Conservation (phyloP, 2,113 vertebrate genomes). For the Cynoglossus semilaevis region DNA sequence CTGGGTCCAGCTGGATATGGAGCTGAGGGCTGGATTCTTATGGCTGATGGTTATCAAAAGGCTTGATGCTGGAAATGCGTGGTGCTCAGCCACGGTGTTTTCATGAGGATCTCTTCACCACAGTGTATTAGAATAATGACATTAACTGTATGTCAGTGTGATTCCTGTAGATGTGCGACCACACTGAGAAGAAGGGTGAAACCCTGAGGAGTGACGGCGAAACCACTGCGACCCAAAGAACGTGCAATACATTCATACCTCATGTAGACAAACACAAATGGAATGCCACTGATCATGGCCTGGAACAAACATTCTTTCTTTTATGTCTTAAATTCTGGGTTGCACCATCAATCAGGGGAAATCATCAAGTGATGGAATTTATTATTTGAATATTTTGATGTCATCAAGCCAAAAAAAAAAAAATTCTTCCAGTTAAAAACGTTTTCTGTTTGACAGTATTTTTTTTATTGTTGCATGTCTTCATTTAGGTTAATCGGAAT, state of each 20-base stretch:
- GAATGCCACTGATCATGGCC: constrained; percentile 36
- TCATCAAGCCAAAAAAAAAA: constrained; percentile 58
- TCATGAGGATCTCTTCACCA: constrained; percentile 33
- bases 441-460: constrained; percentile 47
- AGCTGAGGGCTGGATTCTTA: background rate
- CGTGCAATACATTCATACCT: constrained; percentile 84
- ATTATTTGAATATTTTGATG: constrained; percentile 34
- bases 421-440: constrained; percentile 51
- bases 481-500: constrained; percentile 48
- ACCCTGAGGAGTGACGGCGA: constrained; percentile 13
- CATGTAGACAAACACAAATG: constrained; percentile 60
- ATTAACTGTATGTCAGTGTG: constrained; percentile 30
- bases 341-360: constrained; percentile 59
- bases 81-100: constrained; percentile 9
- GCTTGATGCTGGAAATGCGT: constrained; percentile 1
- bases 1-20: constrained; percentile 7
- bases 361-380: constrained; percentile 35
- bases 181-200: constrained; percentile 18
- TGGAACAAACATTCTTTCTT: constrained; percentile 35
- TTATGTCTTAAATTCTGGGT: constrained; percentile 44
- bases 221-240: constrained; percentile 75
- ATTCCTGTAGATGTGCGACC: constrained; percentile 25
- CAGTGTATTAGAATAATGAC: constrained; percentile 40
- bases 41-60: constrained; percentile 19
- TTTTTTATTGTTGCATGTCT: constrained; percentile 42